Conservation (phyloP, 1,140 invertebrate species). For the Belonocnema kinseyi region DNA sequence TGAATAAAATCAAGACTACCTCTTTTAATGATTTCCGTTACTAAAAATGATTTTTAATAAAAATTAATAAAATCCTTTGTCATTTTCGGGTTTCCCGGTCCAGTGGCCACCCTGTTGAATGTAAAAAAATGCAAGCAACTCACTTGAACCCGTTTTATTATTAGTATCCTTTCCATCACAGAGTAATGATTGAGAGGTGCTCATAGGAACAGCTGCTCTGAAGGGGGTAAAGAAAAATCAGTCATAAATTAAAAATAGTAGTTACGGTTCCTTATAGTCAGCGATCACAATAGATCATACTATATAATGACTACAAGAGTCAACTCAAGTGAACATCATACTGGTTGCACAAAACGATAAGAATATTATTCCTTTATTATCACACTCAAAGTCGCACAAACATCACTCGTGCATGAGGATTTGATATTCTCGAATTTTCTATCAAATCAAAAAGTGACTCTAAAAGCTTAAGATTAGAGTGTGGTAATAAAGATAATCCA, state of each 20-base stretch:
- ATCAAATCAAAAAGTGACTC: neutral
- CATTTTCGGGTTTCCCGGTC: too few species aligned
- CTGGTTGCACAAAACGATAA: constrained; percentile 1
- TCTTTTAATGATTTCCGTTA: too few species aligned
- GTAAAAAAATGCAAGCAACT: constrained; percentile 39
- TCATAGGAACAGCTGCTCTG: constrained; percentile 75
- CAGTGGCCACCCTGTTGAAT: too few species aligned
- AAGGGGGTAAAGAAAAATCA: constrained; percentile 46
- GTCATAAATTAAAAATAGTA: constrained; percentile 34
- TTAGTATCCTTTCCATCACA: constrained; percentile 73
- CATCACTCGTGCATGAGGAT: constrained; percentile 49
- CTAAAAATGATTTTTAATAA: too few species aligned
- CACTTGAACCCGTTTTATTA: constrained; percentile 69
- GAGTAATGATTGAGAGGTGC: constrained; percentile 69
- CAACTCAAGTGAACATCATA: neutral
- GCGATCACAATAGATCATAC: neutral
- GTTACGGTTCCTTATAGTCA: constrained; percentile 14
- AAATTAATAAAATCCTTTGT: too few species aligned
- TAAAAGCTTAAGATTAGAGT: constrained; percentile 45
- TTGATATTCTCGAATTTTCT: constrained; percentile 49
- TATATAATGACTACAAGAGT: constrained; percentile 3
- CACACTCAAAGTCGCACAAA: constrained; percentile 52
- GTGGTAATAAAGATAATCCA: constrained; percentile 50
- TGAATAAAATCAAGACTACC: too few species aligned
- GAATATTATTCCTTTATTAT: constrained; percentile 44